phyloP scores from a whole-genome alignment of 2,888 invertebrate genomes.

The Chrysolina haemoptera region DNA sequence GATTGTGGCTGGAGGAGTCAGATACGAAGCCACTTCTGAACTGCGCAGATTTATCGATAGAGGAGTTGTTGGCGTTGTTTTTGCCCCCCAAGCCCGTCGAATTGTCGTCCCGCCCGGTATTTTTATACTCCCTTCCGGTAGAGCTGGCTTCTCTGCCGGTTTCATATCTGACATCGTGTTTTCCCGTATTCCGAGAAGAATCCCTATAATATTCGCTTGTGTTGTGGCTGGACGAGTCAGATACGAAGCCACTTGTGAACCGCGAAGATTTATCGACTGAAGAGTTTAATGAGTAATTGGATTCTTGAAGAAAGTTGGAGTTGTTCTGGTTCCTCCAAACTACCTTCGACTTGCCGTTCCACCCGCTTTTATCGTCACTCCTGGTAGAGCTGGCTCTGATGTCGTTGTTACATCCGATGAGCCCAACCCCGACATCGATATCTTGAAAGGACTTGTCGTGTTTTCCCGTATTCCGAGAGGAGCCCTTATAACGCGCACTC shows the following conservation, averaged over 20 bases:
- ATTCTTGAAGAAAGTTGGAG: too few relatives aligned
- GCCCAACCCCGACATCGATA: conserved; percentile 63
- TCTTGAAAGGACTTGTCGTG: conserved; percentile 66
- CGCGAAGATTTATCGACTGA: too few relatives aligned
- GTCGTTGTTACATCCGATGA: conserved; percentile 55
- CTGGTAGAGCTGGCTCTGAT: conserved; percentile 50
- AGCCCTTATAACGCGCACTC: conserved; percentile 22
- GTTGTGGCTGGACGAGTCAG: conserved; percentile 48
- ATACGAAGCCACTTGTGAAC: conserved; percentile 34
- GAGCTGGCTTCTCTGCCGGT: conserved; percentile 46
- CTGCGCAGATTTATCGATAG: too few relatives aligned
- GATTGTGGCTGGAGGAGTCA: too few relatives aligned
- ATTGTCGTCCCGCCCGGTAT: conserved; percentile 44
- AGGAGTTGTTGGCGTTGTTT: too few relatives aligned
- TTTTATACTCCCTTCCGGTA: conserved; percentile 53
- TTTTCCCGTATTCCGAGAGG: conserved; percentile 33
- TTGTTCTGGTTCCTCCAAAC: conserved; percentile 41
- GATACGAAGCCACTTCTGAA: too few relatives aligned
- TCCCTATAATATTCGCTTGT: conserved; percentile 28
- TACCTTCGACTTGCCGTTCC: conserved; percentile 47
- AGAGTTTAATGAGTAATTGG: too few relatives aligned
- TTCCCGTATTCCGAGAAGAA: conserved; percentile 32
- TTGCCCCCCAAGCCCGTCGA: conserved; percentile 50
- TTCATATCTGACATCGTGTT: conserved; percentile 59
- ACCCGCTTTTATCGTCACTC: conserved; percentile 49